phyloP scores from a whole-genome alignment of 2,888 invertebrate genomes.

The Nephrocerus scutellatus region DNA sequence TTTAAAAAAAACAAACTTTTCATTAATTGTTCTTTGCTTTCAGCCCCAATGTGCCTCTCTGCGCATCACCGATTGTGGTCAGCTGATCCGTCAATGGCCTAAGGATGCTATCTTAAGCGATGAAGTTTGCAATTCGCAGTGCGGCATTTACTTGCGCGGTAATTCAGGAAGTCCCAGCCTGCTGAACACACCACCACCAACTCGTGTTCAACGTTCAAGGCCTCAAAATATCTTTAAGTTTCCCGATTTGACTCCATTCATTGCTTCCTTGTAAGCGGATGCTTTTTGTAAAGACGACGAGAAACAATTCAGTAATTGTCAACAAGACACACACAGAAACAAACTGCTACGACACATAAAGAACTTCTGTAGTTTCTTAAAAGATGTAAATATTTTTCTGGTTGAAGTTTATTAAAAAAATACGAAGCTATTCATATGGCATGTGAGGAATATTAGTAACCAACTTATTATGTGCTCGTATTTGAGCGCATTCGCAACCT shows the following conservation, averaged over 20 bases:
- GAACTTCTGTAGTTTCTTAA: too few species aligned
- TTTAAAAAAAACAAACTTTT: not conserved
- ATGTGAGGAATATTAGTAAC: too few species aligned
- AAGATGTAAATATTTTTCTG: too few species aligned
- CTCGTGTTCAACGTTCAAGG: conserved; percentile 44
- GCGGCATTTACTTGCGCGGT: conserved; percentile 62
- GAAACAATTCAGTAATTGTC: too few species aligned
- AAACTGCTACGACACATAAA: too few species aligned
- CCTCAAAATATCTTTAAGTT: conserved; percentile 58
- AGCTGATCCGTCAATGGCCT: conserved; percentile 74
- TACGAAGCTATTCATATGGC: too few species aligned
- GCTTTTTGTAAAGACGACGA: not conserved
- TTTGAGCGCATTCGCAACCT: too few species aligned
- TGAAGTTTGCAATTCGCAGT: conserved; percentile 86
- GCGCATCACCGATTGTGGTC: conserved; percentile 78
- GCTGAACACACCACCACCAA: conserved; percentile 35
- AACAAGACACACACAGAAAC: too few species aligned
- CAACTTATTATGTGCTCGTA: too few species aligned
- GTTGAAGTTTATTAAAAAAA: too few species aligned
- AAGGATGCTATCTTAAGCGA: conserved; percentile 74
- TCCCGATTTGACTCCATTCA: conserved; percentile 63
- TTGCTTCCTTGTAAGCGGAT: conserved; percentile 34
- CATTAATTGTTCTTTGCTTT: not conserved
- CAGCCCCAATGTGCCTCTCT: conserved; percentile 85
- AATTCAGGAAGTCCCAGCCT: conserved; percentile 40